Evolutionary conservation across 2,888 invertebrate genomes (phyloP), one percentile per base, ranked within the genome.

Genomic region (Hydraecia micacea): DNA sequence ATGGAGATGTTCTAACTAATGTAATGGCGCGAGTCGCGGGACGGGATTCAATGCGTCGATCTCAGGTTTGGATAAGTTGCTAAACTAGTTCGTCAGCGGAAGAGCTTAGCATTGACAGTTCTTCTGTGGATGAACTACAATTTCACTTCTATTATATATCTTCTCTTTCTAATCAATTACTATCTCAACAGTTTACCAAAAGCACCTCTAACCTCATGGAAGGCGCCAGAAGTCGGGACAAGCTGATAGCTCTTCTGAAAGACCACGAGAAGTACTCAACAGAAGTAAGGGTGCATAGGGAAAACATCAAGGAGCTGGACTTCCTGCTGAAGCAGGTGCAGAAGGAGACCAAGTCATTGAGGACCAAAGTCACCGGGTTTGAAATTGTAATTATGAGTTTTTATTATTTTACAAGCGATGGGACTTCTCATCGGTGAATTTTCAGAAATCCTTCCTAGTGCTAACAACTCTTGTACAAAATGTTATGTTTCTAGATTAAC

Each of bases 151-250:
- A 39, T 9, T 39, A 39, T 39, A 4, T 39, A 39, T 42, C 42
- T 42, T 42, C 46, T 46, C 46, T 0, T 46, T 3, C 13, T 13
- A 13, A 25, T 6, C 18, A 55, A 63, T 2, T 72, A n/a, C 46
- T 13, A 21, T 60, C 36, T 76, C 75, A 77, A 69, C 92, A 97
- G 97, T 90, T 97, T 77, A 92, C 97, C 8, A 97, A 96, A 84
- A 97, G 97, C 84, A 96, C 97, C 0, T 95, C 96, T 5, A 98
- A 97, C 89, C 93, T 96, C 65, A 95, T 97, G 69, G 97, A 97
- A 89, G 97, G 97, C 83, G 94, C 95, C 4, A 95, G 93, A 82
- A 95, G 97, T 5, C 94, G 97, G 0, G 95, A 96, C 58, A 97
- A 97, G 81, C 93, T 98, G 80, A 94, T 97, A 63, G 91, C 92